Percentiles rank a stretch among this genome's conserved stretches.
phyloP scores from a whole-genome alignment of 2,888 invertebrate genomes.

The Taenaris catops region DNA sequence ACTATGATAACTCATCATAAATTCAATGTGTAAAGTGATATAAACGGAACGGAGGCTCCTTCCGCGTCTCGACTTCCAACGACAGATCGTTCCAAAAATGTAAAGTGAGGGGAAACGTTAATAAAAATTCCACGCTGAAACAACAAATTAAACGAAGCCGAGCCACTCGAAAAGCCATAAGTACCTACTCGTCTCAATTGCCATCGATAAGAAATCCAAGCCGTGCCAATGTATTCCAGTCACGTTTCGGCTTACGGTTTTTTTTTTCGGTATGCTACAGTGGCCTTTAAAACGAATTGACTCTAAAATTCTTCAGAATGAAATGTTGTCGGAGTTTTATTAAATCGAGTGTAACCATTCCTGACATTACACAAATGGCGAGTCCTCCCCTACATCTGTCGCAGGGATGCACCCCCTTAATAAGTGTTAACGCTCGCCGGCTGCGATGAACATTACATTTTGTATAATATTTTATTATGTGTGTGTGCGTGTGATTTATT shows the following conservation, averaged over 20 bases:
- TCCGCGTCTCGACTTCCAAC: conserved; percentile 11
- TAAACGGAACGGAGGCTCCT: conserved; percentile 3
- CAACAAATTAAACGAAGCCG: conserved; percentile 80
- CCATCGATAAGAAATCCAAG: conserved; percentile 79
- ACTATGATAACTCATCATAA: conserved; percentile 1
- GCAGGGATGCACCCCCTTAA: conserved; percentile 79
- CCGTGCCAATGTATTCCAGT: conserved; percentile 72
- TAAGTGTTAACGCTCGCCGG: conserved; percentile 78
- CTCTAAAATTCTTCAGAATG: conserved; percentile 78
- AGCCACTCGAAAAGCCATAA: conserved; percentile 80
- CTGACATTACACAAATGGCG: conserved; percentile 78
- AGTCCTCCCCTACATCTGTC: conserved; percentile 78
- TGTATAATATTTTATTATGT: no score
- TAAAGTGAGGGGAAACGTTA: conserved; percentile 73
- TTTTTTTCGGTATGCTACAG: conserved; percentile 72
- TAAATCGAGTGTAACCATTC: conserved; percentile 80
- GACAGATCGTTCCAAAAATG: conserved; percentile 42
- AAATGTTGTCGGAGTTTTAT: conserved; percentile 78
- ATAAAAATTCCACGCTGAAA: conserved; percentile 78
- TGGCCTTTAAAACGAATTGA: conserved; percentile 77
- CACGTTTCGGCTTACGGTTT: conserved; percentile 77
- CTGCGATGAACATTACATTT: no score
- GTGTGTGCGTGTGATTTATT: no score
- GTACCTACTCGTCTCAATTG: conserved; percentile 77
- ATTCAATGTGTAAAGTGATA: conserved; percentile 1